These are phyloP conservation scores for Chironomus striatipennis DNA, from an alignment of 1,140 invertebrate genomes.

Conservation along the genomic window DNA sequence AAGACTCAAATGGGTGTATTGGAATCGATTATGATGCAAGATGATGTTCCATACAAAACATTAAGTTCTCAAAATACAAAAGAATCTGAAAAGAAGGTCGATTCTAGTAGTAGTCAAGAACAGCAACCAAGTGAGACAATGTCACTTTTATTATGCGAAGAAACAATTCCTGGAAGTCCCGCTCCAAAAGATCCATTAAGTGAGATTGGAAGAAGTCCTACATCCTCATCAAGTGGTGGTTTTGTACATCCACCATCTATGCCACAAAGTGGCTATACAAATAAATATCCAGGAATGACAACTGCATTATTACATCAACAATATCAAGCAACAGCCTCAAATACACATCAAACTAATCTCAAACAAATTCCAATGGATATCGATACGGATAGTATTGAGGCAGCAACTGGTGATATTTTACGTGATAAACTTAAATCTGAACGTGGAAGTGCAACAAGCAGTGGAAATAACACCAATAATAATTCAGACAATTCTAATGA, in stretches of 20 bases:
- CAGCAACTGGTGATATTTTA: neutral
- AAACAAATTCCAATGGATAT: slow-evolving; percentile 25
- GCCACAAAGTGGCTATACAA: neutral
- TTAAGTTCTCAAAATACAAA: slow-evolving; percentile 28
- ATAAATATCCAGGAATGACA: slow-evolving; percentile 14
- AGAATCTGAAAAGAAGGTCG: slow-evolving; percentile 23
- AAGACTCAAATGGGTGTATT: slow-evolving; percentile 27
- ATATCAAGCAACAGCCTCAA: neutral
- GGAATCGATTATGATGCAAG: slow-evolving; percentile 24
- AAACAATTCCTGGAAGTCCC: slow-evolving; percentile 81
- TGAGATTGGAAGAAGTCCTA: slow-evolving; percentile 39
- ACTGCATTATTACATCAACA: slow-evolving; percentile 1
- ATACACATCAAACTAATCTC: slow-evolving; percentile 23
- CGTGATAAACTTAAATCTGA: neutral
- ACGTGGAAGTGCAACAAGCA: neutral
- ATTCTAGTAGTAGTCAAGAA: slow-evolving; percentile 29
- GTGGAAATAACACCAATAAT: slow-evolving; percentile 6
- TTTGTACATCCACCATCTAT: slow-evolving; percentile 45
- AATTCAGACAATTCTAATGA: slow-evolving; percentile 22
- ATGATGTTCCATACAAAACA: slow-evolving; percentile 13
- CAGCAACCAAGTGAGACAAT: slow-evolving; percentile 44
- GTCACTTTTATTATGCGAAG: slow-evolving; percentile 70
- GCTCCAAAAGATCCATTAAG: slow-evolving; percentile 49
- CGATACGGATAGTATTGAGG: neutral
- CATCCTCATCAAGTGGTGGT: slow-evolving; percentile 37